Evolutionary conservation across 2,888 invertebrate species (phyloP), one percentile per base, ranked within the genome.

Genomic region (Hedychridium roseum): DNA sequence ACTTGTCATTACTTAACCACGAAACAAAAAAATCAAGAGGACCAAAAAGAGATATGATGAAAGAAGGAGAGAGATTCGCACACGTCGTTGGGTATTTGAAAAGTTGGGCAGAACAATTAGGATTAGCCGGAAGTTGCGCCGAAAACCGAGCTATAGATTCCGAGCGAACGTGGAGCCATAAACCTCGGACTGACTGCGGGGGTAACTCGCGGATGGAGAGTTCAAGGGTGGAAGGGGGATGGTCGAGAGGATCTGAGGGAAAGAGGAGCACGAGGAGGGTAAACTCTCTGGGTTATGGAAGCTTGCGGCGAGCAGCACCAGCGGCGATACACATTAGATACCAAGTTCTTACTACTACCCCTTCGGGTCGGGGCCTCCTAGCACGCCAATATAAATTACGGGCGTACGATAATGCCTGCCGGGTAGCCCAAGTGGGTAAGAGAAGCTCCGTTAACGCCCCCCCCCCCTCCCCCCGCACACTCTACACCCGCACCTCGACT

Each of bases 311-410:
- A 59, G 55, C 60, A 66, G 56, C 57, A 65, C 66, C 61, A 64
- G 55, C 57, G 58, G 64, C 66, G 60, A 68, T 71, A 71, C 68
- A 71, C 66, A 67, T 68, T 62, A 61, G 70, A 70, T 68, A 70
- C 60, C 60, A 70, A 69, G 57, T 68, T 68, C 70, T 66, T 66
- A 64, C 63, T 61, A 67, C 63, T 67, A 59, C 46, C 44, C 34
- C 57, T 54, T n/a, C 50, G 54, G 55, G 60, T 58, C 54, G 38
- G 47, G 44, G 51, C 48, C 44, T 48, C 49, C 31, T 47, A 45
- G 41, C 48, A 37, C 48, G 57, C 55, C 64, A 53, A 66, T 70
- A 68, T 69, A 66, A 71, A 68, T 64, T 68, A 71, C 60, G 50
- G 49, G 39, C 36, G 46, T 32, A 46, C 52, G 60, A 62, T 68